A percentile compares a stretch with the other conserved stretches of the same genome.
Evolutionary conservation across 2,888 invertebrate genomes (phyloP).

Genomic region (Megaustenia siamemsis): DNA sequence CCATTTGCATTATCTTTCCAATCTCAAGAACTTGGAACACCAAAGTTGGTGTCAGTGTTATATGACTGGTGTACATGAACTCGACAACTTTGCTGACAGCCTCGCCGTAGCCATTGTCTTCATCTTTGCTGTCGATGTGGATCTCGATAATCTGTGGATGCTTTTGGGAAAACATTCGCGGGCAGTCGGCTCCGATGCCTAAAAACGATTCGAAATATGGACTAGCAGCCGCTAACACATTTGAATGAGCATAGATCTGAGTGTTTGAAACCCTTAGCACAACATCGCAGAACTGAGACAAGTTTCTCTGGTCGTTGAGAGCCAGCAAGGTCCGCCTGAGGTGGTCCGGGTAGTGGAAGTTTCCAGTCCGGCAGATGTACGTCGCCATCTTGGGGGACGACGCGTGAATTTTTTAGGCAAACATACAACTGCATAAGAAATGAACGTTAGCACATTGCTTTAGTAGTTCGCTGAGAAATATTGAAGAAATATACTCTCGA

Average conservation of each 20-base stretch:
- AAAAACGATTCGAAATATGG: slow-evolving; percentile 76
- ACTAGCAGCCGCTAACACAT: slow-evolving; percentile 77
- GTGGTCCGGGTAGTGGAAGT: slow-evolving; percentile 62
- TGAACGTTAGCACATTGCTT: neutral
- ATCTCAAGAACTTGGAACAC: slow-evolving; percentile 74
- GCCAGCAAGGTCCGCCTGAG: slow-evolving; percentile 59
- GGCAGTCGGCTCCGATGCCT: slow-evolving; percentile 71
- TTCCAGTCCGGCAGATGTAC: slow-evolving; percentile 45
- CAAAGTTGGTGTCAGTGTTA: slow-evolving; percentile 64
- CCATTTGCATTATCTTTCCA: slow-evolving; percentile 77
- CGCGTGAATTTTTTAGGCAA: slow-evolving; percentile 30
- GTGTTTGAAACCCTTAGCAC: slow-evolving; percentile 74
- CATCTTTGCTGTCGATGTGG: slow-evolving; percentile 73
- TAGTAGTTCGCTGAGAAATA: neutral
- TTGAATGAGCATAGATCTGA: slow-evolving; percentile 77
- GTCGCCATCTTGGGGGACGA: slow-evolving; percentile 69
- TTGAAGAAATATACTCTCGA: neutral
- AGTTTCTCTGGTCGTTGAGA: slow-evolving; percentile 71
- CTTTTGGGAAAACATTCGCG: slow-evolving; percentile 76
- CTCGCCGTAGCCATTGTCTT: slow-evolving; percentile 68
- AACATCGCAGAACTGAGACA: slow-evolving; percentile 76
- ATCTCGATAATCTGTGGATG: slow-evolving; percentile 78
- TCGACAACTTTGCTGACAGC: slow-evolving; percentile 76
- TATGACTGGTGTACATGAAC: slow-evolving; percentile 76
- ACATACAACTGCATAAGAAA: neutral